Evolutionary conservation across 2,888 invertebrate species (phyloP).

Genomic region (Cynaeus angustus): DNA sequence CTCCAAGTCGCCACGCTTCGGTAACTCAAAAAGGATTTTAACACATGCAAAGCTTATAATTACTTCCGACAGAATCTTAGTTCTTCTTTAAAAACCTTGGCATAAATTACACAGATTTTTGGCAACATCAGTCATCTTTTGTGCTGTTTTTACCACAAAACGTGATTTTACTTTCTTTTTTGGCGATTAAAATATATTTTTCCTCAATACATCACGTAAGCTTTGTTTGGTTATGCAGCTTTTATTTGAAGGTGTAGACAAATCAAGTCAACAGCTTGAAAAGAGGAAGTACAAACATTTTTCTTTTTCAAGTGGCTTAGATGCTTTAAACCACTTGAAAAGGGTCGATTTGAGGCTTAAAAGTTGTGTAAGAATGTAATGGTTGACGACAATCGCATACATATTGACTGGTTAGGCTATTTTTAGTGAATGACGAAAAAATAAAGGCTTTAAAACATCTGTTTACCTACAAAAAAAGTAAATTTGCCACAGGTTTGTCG

Average conservation of each 20-base stretch:
- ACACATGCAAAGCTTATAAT: slow-evolving; percentile 25
- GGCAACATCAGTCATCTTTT: neutral
- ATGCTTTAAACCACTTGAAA: slow-evolving; percentile 27
- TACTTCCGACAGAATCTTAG: slow-evolving; percentile 16
- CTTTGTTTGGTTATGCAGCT: neutral
- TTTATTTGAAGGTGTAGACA: slow-evolving; percentile 8
- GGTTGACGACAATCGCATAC: slow-evolving; percentile 1
- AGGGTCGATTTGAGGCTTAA: slow-evolving; percentile 23
- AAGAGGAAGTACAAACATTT: slow-evolving; percentile 21
- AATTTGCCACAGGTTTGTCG: too few species aligned
- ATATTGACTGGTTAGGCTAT: neutral
- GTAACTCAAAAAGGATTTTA: slow-evolving; percentile 22
- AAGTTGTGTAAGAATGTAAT: slow-evolving; percentile 8
- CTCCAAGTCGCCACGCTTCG: slow-evolving; percentile 26
- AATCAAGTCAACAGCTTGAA: slow-evolving; percentile 21
- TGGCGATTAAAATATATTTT: neutral
- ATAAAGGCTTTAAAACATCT: too few species aligned
- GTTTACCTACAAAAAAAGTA: too few species aligned
- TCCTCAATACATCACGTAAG: neutral
- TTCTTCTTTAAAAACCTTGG: too few species aligned
- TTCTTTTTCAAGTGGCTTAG: slow-evolving; percentile 8
- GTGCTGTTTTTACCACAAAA: slow-evolving; percentile 1
- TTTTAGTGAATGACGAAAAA: too few species aligned
- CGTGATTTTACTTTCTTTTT: neutral
- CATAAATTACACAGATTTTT: too few species aligned